Base-by-base conservation (phyloP, 1,140 invertebrate genomes). In the Paraescarpia echinospica region DNA sequence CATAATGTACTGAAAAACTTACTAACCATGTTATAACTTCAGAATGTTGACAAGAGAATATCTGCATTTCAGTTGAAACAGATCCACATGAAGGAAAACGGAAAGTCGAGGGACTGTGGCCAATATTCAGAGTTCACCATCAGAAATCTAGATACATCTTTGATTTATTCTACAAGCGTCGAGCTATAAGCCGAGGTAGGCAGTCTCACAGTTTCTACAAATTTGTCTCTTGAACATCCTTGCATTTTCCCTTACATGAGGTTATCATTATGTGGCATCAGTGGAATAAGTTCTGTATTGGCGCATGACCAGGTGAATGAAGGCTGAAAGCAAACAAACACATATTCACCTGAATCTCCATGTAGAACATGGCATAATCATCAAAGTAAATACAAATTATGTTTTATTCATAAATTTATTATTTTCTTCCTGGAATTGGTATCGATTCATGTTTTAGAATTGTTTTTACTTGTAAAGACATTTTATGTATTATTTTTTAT, bases 41-140 rank as follows among this genome's bases (percentile, higher is more conserved):
- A 77, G 59, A 77, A 77, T 14, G 59, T 18, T 77, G 59, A 77
- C 14, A 77, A 31, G 27, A 77, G 2, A 77, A 77, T 27, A 77
- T 41, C 6, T 92, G 93, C 93, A 2, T 97, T 97, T 91, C 95
- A 99, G 99, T 98, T 94, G 98, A 99, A 97, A 98, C 98, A 1
- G 99, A 99, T 95, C 98, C 99, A 34, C 99, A 99, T 96, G 99
- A 99, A 97, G 99, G 99, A 0, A 99, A 99, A 97, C 97, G 99
- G 90, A 99, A 99, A 96, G 99, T 99, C 91, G 99, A 99, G 97
- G 98, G 98, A 0, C 96, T 99, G 8, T 99, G 99, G 99, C 99
- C 99, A 18, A 99, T 99, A 94, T 99, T 99, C 95, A 98, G 96
- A 96, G 98, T 99, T 89, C 99, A 99, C 95, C 99, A 99, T 96